Conservation (phyloP, 2,888 invertebrate genomes). For the Heliconius cydno region DNA sequence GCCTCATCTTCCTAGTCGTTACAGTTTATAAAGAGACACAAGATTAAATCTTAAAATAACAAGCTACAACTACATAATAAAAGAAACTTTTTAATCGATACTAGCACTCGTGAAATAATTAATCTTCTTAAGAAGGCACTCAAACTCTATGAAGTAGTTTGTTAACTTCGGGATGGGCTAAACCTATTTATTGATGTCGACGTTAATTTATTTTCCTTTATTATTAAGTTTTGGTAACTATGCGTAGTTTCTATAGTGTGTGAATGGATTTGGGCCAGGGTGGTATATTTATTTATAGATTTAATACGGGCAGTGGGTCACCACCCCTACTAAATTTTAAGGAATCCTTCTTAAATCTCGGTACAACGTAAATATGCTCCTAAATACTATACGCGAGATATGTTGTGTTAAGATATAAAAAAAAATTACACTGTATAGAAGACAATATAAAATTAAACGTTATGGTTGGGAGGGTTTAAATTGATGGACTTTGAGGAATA, state of each 20-base stretch:
- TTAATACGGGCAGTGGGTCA: too few species aligned
- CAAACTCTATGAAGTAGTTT: constrained; percentile 45
- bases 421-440: too few species aligned
- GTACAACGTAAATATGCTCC: too few species aligned
- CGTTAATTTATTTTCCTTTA: constrained; percentile 30
- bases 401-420: too few species aligned
- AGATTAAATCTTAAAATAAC: constrained; percentile 41
- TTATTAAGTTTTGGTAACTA: constrained; percentile 26
- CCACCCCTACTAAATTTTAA: too few species aligned
- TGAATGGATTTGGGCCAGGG: neutral
- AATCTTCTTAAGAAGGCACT: constrained; percentile 49
- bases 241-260: constrained; percentile 3
- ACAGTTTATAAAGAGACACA: neutral
- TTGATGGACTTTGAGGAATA: too few species aligned
- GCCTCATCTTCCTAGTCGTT: neutral
- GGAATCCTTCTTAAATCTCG: too few species aligned
- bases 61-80: constrained; percentile 38
- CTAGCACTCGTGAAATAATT: constrained; percentile 51
- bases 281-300: neutral
- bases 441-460: too few species aligned
- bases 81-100: constrained; percentile 51
- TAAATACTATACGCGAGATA: too few species aligned
- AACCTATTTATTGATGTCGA: constrained; percentile 28
- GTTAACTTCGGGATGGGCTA: constrained; percentile 36
- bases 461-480: too few species aligned